Conservation (phyloP, 2,113 vertebrate species). For the Thalassarche chlororhynchos region DNA sequence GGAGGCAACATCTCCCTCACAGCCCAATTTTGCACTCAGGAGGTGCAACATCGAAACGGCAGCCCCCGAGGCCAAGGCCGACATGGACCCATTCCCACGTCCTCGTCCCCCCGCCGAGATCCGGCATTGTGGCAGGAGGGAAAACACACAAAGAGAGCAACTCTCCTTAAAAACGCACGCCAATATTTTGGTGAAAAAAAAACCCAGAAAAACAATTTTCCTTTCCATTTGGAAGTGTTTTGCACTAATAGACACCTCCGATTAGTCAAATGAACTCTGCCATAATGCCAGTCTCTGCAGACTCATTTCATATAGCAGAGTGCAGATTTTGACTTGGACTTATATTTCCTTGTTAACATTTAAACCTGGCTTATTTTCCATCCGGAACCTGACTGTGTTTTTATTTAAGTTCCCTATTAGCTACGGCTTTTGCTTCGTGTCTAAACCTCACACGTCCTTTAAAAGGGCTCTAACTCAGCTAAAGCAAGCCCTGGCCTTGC, state of each 20-base stretch:
- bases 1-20: not conserved
- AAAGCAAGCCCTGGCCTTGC: not conserved
- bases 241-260: not conserved
- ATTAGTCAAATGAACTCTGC: slow-evolving; percentile 32
- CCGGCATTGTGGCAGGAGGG: not conserved
- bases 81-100: accelerated
- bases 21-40: not conserved
- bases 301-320: not conserved
- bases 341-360: slow-evolving; percentile 28
- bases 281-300: slow-evolving; percentile 15
- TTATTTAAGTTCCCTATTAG: slow-evolving; percentile 14
- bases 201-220: not conserved
- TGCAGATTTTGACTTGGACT: not conserved
- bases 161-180: not conserved
- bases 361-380: slow-evolving; percentile 34
- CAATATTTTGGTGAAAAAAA: not conserved
- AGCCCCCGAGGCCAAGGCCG: accelerated
- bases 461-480: not conserved
- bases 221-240: slow-evolving; percentile 14
- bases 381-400: not conserved
- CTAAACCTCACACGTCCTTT: not conserved
- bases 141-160: not conserved
- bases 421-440: not conserved
- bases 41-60: accelerated
- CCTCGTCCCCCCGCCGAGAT: accelerated